These are phyloP conservation scores for Drosophila subpulchrella DNA, from an alignment of 1,140 invertebrate genomes.

Conservation along the genomic window DNA sequence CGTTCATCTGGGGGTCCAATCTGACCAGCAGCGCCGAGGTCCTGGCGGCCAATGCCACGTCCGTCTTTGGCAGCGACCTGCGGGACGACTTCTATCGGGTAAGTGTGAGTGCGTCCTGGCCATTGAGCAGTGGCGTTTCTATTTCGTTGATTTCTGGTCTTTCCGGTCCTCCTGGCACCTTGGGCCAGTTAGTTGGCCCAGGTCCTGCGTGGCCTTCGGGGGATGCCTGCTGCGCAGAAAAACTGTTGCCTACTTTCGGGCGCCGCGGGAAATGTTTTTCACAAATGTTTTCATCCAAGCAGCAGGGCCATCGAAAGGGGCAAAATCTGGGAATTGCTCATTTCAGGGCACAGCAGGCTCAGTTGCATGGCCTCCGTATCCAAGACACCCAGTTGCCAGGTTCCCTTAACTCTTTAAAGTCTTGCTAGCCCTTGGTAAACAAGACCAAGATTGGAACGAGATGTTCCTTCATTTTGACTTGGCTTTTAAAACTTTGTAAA, in stretches of 20 bases:
- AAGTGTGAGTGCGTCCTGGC: conserved; percentile 27
- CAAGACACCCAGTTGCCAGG: neutral
- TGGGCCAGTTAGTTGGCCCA: neutral
- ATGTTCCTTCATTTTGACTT: neutral
- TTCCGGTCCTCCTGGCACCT: neutral
- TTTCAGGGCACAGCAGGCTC: conserved; percentile 72
- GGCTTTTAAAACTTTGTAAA: too few species aligned
- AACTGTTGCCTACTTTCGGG: conserved; percentile 58
- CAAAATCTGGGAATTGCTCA: conserved; percentile 50
- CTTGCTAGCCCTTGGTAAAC: neutral
- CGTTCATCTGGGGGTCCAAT: conserved; percentile 78
- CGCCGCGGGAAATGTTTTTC: conserved; percentile 33
- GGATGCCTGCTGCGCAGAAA: conserved; percentile 42
- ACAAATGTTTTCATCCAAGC: conserved; percentile 25
- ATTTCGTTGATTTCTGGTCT: neutral
- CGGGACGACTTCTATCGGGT: conserved; percentile 77
- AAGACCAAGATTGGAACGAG: neutral
- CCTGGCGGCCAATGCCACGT: conserved; percentile 40
- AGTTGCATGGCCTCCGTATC: conserved; percentile 6
- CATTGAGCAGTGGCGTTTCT: neutral
- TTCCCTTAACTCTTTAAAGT: conserved; percentile 30
- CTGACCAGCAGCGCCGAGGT: conserved; percentile 57
- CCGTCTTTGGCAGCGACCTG: conserved; percentile 56
- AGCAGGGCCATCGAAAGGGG: conserved; percentile 2
- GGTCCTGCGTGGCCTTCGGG: neutral